A percentile compares a stretch with the other conserved stretches of the same genome.
Conservation (phyloP, 2,113 vertebrate species). For the Reinhardtius hippoglossoides region DNA sequence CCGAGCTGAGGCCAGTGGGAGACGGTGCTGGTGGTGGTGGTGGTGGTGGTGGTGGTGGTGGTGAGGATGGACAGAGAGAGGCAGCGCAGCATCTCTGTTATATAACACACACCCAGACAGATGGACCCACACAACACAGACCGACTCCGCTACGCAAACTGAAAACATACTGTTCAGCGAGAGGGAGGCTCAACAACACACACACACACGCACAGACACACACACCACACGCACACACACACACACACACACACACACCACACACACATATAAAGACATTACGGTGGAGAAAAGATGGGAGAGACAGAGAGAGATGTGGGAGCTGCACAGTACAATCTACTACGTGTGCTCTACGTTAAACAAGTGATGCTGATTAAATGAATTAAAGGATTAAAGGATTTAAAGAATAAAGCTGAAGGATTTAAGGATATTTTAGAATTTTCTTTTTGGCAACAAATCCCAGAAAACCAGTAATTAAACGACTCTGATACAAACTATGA, state of each 20-base stretch:
- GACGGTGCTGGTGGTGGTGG: not conserved
- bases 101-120: conserved; percentile 55
- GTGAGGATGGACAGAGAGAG: conserved; percentile 50
- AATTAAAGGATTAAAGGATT: too few species aligned
- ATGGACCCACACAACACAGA: conserved; percentile 18
- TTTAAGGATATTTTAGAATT: too few species aligned
- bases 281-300: not conserved
- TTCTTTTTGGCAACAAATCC: too few species aligned
- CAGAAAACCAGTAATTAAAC: too few species aligned
- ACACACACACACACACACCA: conserved; percentile 18
- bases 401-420: too few species aligned
- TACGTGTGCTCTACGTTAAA: not conserved
- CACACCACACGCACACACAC: conserved; percentile 3
- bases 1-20: conserved; percentile 60
- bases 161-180: conserved; percentile 24
- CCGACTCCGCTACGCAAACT: conserved; percentile 30
- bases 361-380: not conserved
- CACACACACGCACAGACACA: conserved; percentile 23
- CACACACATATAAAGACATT: conserved; percentile 1
- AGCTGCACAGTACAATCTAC: too few species aligned
- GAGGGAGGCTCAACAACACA: not conserved
- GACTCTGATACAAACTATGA: too few species aligned
- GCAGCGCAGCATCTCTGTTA: conserved; percentile 59
- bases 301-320: not conserved
- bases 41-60: conserved; percentile 11